A percentile compares a stretch with the other conserved stretches of the same genome.
Conservation (phyloP, 2,888 invertebrate species). For the Acrobasis suavella region DNA sequence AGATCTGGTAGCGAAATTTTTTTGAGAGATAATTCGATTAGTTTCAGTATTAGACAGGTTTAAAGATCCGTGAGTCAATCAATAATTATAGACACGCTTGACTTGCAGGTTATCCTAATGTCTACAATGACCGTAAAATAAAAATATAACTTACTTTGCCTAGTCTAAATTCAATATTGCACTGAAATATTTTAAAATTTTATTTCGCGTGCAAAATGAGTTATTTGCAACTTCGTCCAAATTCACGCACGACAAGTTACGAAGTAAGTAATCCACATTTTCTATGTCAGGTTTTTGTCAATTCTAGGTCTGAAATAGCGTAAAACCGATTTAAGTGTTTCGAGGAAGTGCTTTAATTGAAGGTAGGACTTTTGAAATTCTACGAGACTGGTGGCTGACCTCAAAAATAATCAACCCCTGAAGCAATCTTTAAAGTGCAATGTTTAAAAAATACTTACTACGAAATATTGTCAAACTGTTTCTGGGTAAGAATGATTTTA, state of each 20-base stretch:
- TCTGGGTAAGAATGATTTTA: too few species aligned
- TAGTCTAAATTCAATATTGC: not conserved
- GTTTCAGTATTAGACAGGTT: not conserved
- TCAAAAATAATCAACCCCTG: not conserved
- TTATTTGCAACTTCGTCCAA: not conserved
- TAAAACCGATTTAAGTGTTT: not conserved
- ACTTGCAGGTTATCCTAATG: not conserved
- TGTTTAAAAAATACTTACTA: not conserved
- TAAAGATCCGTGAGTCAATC: not conserved
- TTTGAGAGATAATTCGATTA: not conserved
- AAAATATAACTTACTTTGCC: not conserved
- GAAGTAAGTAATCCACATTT: not conserved
- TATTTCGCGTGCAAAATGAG: not conserved
- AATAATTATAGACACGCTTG: not conserved
- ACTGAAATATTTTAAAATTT: not conserved
- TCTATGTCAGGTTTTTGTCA: not conserved
- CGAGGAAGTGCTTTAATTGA: not conserved
- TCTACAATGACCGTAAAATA: not conserved
- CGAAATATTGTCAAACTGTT: too few species aligned
- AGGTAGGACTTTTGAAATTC: not conserved
- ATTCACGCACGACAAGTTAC: conserved; percentile 2
- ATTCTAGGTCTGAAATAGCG: not conserved
- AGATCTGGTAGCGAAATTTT: not conserved
- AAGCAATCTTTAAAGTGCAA: not conserved
- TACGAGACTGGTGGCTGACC: not conserved